These are phyloP conservation scores for Erythrolamprus reginae DNA, from an alignment of 2,113 vertebrate species.

Conservation along the genomic window DNA sequence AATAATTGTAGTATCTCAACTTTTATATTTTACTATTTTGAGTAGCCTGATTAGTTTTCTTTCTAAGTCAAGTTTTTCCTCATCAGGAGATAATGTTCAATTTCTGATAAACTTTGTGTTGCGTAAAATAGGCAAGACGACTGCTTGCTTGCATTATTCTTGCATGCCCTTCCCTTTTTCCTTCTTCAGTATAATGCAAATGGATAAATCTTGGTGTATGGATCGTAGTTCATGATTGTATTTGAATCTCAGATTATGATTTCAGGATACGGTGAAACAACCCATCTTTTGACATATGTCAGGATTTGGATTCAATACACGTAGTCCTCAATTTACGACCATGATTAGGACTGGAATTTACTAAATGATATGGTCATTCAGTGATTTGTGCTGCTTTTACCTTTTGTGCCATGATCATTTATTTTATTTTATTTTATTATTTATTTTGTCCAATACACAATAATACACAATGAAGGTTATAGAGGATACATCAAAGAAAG, in stretches of 20 bases:
- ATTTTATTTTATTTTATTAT: too few relatives aligned
- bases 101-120: background rate
- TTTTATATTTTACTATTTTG: background rate
- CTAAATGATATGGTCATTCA: background rate
- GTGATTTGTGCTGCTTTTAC: background rate
- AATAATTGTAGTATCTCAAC: background rate
- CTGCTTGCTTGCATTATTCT: background rate
- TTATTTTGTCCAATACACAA: too few relatives aligned
- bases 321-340: background rate
- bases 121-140: background rate
- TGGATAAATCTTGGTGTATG: background rate
- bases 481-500: too few relatives aligned
- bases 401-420: background rate
- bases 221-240: background rate
- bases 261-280: background rate
- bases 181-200: background rate
- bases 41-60: background rate
- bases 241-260: background rate
- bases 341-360: background rate
- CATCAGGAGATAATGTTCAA: background rate
- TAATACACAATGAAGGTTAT: too few relatives aligned
- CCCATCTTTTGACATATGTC: background rate
- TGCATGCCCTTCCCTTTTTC: background rate
- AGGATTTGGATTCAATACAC: background rate
- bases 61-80: background rate